Evolutionary conservation across 2,113 vertebrate species (phyloP).

Genomic region (Prunella fulvescens): DNA sequence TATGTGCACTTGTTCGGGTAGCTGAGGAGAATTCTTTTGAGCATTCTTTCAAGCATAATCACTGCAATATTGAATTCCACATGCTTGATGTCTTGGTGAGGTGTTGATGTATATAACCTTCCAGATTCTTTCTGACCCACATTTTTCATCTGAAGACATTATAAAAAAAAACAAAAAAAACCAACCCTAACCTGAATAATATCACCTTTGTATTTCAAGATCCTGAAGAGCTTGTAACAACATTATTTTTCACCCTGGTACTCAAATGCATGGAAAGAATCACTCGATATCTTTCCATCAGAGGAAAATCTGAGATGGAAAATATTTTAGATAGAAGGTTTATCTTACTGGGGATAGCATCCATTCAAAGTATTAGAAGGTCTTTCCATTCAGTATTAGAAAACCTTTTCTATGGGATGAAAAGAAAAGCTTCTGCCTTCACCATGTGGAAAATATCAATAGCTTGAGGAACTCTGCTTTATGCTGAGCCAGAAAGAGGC

Average conservation of each 20-base stretch:
- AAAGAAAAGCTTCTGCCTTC: neutral
- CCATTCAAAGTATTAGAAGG: neutral
- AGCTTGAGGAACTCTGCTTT: neutral
- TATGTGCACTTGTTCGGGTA: neutral
- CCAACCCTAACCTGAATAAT: neutral
- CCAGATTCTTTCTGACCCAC: neutral
- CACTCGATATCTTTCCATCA: neutral
- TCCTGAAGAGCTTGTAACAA: neutral
- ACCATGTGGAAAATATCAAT: neutral
- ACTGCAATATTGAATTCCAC: slow-evolving; percentile 32
- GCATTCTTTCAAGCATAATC: slow-evolving; percentile 24
- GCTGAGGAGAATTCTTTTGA: neutral
- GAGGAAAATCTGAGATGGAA: slow-evolving; percentile 23
- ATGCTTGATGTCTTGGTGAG: slow-evolving; percentile 7
- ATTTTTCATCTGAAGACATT: slow-evolving; percentile 19
- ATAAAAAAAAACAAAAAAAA: neutral
- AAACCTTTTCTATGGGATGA: neutral
- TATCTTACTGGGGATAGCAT: slow-evolving; percentile 8
- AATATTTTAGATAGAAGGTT: slow-evolving; percentile 23
- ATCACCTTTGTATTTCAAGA: neutral
- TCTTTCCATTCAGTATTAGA: neutral
- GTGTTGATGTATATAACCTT: slow-evolving; percentile 40
- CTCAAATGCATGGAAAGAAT: neutral
- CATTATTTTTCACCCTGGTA: neutral
- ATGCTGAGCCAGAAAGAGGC: neutral